phyloP scores from a whole-genome alignment of 2,113 vertebrate species.

The Barnardius zonarius region DNA sequence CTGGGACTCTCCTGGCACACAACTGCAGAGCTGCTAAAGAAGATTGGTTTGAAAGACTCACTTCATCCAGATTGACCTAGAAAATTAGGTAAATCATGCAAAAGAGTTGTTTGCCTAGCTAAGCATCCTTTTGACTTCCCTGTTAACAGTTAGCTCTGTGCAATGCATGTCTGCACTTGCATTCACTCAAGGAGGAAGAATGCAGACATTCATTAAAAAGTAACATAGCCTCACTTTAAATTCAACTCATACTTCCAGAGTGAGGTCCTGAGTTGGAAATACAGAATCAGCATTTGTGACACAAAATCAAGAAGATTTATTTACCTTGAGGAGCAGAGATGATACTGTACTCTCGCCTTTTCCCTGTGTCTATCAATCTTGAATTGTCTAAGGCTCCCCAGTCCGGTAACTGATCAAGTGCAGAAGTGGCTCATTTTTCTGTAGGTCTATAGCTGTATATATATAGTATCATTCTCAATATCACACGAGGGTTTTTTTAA shows the following conservation, averaged over 20 bases:
- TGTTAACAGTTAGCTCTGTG: background rate
- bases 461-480: background rate
- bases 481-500: background rate
- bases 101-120: background rate
- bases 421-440: slow-evolving; percentile 8
- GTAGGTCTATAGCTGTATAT: background rate
- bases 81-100: slow-evolving; percentile 2
- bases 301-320: slow-evolving; percentile 64
- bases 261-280: slow-evolving; percentile 40
- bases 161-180: background rate
- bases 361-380: slow-evolving; percentile 30
- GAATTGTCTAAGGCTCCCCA: slow-evolving; percentile 18
- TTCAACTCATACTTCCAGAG: slow-evolving; percentile 34
- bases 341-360: slow-evolving; percentile 25
- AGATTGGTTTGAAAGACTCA: background rate
- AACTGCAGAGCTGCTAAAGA: background rate
- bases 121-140: background rate
- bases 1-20: background rate
- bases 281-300: slow-evolving; percentile 45
- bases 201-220: slow-evolving; percentile 61
- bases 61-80: background rate
- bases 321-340: slow-evolving; percentile 21
- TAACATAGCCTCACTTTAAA: slow-evolving; percentile 51
- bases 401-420: background rate
- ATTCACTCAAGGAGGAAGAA: slow-evolving; percentile 16